Conservation (phyloP, 2,113 vertebrate genomes). For the Pelmatolapia mariae region DNA sequence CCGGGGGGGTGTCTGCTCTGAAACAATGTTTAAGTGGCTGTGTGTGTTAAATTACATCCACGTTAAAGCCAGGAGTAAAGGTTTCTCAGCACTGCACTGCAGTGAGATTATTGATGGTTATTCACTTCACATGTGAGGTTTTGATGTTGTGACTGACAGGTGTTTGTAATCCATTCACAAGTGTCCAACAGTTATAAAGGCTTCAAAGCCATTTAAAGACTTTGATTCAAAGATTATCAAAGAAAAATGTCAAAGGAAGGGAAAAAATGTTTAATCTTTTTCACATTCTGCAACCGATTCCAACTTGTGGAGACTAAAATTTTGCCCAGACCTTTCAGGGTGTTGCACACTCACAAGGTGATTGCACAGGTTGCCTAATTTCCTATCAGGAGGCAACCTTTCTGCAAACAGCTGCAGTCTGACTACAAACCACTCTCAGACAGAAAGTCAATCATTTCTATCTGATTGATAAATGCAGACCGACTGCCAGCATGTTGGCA, state of each 20-base stretch:
- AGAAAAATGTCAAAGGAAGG: not conserved
- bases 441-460: fast-evolving
- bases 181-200: fast-evolving
- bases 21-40: fast-evolving
- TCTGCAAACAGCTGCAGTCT: not conserved
- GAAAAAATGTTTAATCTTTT: not conserved
- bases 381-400: fast-evolving
- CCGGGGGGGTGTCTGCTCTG: not conserved
- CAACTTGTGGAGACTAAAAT: not conserved
- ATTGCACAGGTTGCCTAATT: not conserved
- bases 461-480: not conserved
- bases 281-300: fast-evolving
- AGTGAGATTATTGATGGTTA: not conserved
- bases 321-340: not conserved
- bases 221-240: not conserved
- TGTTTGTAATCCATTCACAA: not conserved
- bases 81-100: not conserved
- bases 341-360: not conserved
- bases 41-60: fast-evolving
- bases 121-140: not conserved
- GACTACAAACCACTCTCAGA: fast-evolving
- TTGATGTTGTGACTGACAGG: not conserved
- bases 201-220: too few species aligned
- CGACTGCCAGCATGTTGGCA: not conserved
- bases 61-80: not conserved